These are phyloP conservation scores for Amblyopsis rosae DNA, from an alignment of 2,113 vertebrate genomes.

Conservation along the genomic window DNA sequence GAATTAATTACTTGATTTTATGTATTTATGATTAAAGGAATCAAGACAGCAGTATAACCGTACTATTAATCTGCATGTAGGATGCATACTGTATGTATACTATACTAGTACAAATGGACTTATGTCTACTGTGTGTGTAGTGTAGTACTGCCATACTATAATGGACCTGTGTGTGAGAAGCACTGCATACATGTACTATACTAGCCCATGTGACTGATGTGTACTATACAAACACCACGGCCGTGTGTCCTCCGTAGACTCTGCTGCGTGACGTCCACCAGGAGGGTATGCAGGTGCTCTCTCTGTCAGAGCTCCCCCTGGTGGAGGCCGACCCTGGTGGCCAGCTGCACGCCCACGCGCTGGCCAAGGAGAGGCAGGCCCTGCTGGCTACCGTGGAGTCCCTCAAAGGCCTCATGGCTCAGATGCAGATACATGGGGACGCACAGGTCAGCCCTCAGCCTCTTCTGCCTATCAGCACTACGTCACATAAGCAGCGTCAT, in stretches of 20 bases:
- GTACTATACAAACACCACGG: neutral
- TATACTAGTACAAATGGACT: too few relatives aligned
- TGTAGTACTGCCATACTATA: neutral
- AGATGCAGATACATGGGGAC: slow-evolving; percentile 81
- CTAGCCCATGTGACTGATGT: neutral
- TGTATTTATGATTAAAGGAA: neutral
- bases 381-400: slow-evolving; percentile 84
- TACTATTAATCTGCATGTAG: neutral
- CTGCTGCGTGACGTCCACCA: slow-evolving; percentile 91
- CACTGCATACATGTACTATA: neutral
- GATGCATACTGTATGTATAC: neutral
- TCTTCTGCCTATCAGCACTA: too few relatives aligned
- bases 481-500: too few relatives aligned
- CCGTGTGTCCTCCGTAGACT: slow-evolving; percentile 67
- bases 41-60: too few relatives aligned
- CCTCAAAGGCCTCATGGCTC: slow-evolving; percentile 84
- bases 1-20: too few relatives aligned
- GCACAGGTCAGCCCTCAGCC: slow-evolving; percentile 73
- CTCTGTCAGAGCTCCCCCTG: slow-evolving; percentile 83
- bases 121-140: too few relatives aligned
- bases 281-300: slow-evolving; percentile 92
- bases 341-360: slow-evolving; percentile 67
- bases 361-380: slow-evolving; percentile 84
- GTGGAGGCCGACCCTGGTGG: slow-evolving; percentile 71
- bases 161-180: neutral